Evolutionary conservation across 2,113 vertebrate species (phyloP), one percentile per base, ranked within the genome.

Genomic region (Hyla sarda): DNA sequence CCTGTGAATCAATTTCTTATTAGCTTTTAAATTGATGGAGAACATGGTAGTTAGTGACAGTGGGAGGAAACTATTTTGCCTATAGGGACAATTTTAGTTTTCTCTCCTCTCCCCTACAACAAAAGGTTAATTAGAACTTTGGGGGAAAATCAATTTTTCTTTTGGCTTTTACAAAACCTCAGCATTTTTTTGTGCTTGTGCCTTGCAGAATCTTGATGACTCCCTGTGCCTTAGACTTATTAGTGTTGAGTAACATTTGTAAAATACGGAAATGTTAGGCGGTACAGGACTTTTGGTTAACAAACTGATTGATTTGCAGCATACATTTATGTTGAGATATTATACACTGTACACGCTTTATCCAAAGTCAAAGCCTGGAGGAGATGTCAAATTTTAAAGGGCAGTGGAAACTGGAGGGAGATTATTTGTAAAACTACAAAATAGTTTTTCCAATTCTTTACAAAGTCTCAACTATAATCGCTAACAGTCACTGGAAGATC

Each of bases 81-180:
- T 81, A 47, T 81, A 81, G 78, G 78, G 78, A 62, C 75, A 65
- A 65, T 47, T 81, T 81, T 47, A 62, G 11, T 81, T 65, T 62
- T 47, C 37, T 19, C 56, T 9, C 14, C 56, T 25, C 78, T 62
- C 37, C 78, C 78, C 78, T 60, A 45, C 78, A 52, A 73, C 82
- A 56, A 83, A 83, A 83, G 48, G 82, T 83, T 83, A 83, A 83
- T 83, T 83, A 83, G 71, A 71, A 83, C 82, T 72, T 83, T 58
- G 82, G 82, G 82, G 82, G 78, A 37, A 81, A 83, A 72, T 83
- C 71, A 74, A 74, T 83, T 83, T 83, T 83, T 75, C 82, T 58
- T 54, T 60, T 74, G 69, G n/a, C 82, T 58, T 83, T 74, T 74
- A 54, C 47, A 60, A 60, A 58, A 74, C 71, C n/a, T 74, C 82